Evolutionary conservation across 2,888 invertebrate genomes (phyloP), one percentile per base, ranked within the genome.

Genomic region (Odontocolon sp.): DNA sequence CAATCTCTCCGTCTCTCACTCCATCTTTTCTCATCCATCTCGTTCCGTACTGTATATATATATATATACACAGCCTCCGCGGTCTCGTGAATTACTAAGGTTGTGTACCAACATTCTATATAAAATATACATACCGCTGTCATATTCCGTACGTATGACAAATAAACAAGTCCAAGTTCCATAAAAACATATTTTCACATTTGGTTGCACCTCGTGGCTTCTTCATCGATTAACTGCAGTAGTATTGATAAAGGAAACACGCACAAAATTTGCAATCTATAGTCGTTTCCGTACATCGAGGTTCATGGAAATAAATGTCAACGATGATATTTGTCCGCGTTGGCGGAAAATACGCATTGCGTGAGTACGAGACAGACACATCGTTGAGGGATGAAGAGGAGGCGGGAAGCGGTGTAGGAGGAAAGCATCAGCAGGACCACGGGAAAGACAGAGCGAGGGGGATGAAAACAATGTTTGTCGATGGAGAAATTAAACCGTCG

Each of bases 401-500:
- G n/a, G n/a, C n/a, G n/a, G n/a, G n/a, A n/a, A 64, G 33, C 23
- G 36, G 23, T 54, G 21, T 57, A 38, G 38, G 50, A 67, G 40
- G 21, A 9, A 50, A 28, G 16, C 31, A 26, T 63, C 38, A 21
- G 23, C 28, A n/a, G 14, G 47, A 33, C 11, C 47, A 66, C 3
- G 66, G 57, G 47, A 64, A 63, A 36, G 68, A 36, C 36, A 36
- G 40, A 6, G 21, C 36, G 59, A 79, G 72, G 77, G 80, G 81
- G 82, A 85, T 85, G 87, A 83, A 86, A 87, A 87, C 86, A 85
- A 85, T 87, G 86, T 88, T 88, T 87, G 85, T 85, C 85, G 77
- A 84, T 80, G 84, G 87, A 87, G 87, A 87, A 88, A 88, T 88
- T 88, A 88, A 88, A 88, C 87, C 83, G 87, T 84, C 86, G 87